phyloP scores from a whole-genome alignment of 2,113 vertebrate species.

The Lonchura striata region DNA sequence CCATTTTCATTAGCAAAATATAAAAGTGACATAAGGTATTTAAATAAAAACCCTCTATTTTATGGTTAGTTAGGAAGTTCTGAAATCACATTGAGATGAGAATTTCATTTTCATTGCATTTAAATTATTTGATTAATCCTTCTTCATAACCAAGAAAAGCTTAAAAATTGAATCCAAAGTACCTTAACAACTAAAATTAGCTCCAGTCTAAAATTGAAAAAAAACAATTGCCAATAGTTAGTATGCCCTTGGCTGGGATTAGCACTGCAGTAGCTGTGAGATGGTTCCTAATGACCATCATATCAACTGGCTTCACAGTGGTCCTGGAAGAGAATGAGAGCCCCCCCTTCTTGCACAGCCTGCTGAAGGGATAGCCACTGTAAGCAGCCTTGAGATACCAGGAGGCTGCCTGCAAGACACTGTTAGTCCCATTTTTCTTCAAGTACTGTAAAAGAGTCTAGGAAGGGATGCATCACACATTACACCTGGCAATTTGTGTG shows the following conservation, averaged over 20 bases:
- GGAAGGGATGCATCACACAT: background rate
- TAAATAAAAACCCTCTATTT: background rate
- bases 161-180: rapidly evolving
- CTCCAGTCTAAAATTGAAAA: background rate
- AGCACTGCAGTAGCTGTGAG: background rate
- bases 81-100: background rate
- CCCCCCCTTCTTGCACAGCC: rapidly evolving
- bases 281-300: background rate
- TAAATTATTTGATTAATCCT: background rate
- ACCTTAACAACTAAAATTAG: background rate
- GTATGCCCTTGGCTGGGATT: background rate
- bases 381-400: background rate
- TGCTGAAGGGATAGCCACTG: rapidly evolving
- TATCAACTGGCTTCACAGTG: background rate
- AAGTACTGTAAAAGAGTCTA: background rate
- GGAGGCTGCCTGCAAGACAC: background rate
- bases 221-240: background rate
- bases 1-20: background rate
- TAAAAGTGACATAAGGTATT: background rate
- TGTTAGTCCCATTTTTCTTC: background rate
- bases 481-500: background rate
- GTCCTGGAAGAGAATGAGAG: background rate
- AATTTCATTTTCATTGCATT: background rate
- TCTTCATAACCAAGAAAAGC: background rate
- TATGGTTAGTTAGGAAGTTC: background rate